Base-by-base conservation (phyloP, 2,797 vertebrate species). In the Atherinosoma microstoma region DNA sequence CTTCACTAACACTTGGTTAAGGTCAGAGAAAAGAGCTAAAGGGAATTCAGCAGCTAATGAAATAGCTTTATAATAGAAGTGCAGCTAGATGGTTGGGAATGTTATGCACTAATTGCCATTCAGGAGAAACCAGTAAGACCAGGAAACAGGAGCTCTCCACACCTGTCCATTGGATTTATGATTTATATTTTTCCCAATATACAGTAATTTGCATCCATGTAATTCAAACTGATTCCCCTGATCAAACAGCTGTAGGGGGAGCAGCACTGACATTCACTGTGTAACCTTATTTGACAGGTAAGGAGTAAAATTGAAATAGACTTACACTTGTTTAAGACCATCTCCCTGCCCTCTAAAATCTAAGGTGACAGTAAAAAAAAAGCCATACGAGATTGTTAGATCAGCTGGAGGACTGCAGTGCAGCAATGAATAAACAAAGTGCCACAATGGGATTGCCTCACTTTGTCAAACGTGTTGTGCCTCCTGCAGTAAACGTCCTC, bases 151-250 rank as follows among this genome's bases (percentile, higher is more conserved):
- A 54, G 58, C 63, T 73, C 57, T 74, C 35, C 71, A 64, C 80
- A 82, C 73, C 80, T 78, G 82, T 90, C 84, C 70, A 47, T 66
- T 66, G 63, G 64, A 87, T 80, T 89, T 80, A 81, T 34, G 24
- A 71, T 78, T 67, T 42, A 77, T 42, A 58, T 70, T 80, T 78
- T 58, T 59, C 74, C 51, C 54, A 77, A 64, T 68, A 76, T 27
- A 59, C 75, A 64, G 45, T 1, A 78, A 65, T 62, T 66, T 47
- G 76, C 59, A 66, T 75, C 78, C 65, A 58, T 84, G 79, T 84
- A 78, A 87, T 88, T 75, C 71, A 73, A 83, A 77, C 42, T 35
- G 77, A 87, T 79, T 69, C 22, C 67, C 68, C 59, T 76, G 80
- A 78, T 83, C 76, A 73, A 58, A 65, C 78, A 78, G 67, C 80